Conservation (phyloP, 2,888 invertebrate genomes). For the Lacanobia oleracea region DNA sequence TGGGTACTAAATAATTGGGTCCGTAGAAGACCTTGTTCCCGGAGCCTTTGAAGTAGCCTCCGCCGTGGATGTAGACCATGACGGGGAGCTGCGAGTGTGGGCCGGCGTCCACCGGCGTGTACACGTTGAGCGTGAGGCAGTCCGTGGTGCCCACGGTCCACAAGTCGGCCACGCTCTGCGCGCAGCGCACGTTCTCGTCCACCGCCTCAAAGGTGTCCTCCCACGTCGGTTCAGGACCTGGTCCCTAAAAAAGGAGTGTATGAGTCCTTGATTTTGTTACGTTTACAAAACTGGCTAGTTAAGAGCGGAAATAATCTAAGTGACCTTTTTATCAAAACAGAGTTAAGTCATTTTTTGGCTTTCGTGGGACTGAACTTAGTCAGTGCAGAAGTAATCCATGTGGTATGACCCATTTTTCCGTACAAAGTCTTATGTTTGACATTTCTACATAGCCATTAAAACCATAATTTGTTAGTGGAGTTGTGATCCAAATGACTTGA, state of each 20-base stretch:
- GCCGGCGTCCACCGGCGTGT: conserved; percentile 73
- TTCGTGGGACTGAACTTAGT: too few species aligned
- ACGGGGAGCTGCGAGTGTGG: conserved; percentile 74
- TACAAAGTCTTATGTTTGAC: too few species aligned
- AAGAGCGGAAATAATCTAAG: too few species aligned
- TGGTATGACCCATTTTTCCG: too few species aligned
- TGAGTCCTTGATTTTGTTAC: neutral
- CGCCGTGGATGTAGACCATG: conserved; percentile 86
- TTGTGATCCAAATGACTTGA: too few species aligned
- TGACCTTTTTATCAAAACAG: too few species aligned
- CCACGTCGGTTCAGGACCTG: conserved; percentile 82
- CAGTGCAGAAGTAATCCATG: too few species aligned
- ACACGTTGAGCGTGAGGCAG: conserved; percentile 81
- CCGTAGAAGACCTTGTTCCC: conserved; percentile 76
- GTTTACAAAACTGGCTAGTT: too few species aligned
- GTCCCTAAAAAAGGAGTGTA: conserved; percentile 70
- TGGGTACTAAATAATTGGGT: conserved; percentile 78
- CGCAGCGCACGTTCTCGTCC: conserved; percentile 78
- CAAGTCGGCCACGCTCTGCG: conserved; percentile 69
- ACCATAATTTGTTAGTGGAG: too few species aligned
- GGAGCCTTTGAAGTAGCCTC: conserved; percentile 82
- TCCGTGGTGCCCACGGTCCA: conserved; percentile 73
- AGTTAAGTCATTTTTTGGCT: too few species aligned
- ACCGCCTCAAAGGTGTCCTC: conserved; percentile 78
- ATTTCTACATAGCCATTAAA: too few species aligned